A percentile compares a stretch with the other conserved stretches of the same genome.
Evolutionary conservation across 2,888 invertebrate genomes (phyloP).

Genomic region (Pelosia muscerda): DNA sequence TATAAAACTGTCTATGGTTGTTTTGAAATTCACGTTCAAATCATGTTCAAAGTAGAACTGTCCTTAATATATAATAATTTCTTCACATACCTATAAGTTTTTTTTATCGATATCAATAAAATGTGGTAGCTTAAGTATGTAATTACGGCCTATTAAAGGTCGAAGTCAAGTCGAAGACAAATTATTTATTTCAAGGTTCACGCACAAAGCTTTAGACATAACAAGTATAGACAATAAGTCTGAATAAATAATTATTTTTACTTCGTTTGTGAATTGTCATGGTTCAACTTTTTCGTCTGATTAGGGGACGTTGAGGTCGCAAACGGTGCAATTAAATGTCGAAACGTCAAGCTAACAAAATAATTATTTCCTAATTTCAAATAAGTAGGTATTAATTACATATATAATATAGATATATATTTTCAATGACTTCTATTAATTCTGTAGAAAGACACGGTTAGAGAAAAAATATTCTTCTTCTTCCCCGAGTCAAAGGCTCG

Average conservation of each 20-base stretch:
- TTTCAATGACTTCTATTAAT: too few relatives aligned
- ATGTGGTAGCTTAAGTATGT: neutral
- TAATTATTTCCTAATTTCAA: neutral
- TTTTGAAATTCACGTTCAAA: slow-evolving; percentile 72
- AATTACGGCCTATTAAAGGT: neutral
- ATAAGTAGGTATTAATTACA: too few relatives aligned
- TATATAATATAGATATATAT: too few relatives aligned
- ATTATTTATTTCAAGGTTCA: slow-evolving; percentile 1
- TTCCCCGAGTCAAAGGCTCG: too few relatives aligned
- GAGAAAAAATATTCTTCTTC: too few relatives aligned
- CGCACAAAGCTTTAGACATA: neutral
- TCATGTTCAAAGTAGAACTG: slow-evolving; percentile 77
- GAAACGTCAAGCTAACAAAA: neutral
- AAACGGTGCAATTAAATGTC: neutral
- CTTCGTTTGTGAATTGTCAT: neutral
- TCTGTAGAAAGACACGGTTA: too few relatives aligned
- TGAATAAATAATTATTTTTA: neutral
- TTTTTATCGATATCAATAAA: neutral
- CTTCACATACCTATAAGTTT: neutral
- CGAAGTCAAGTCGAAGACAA: too few relatives aligned
- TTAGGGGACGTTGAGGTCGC: neutral
- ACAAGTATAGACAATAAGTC: neutral
- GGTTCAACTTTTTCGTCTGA: neutral
- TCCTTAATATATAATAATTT: slow-evolving; percentile 71
- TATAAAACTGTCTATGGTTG: slow-evolving; percentile 53